Base-by-base conservation (phyloP, 2,888 invertebrate species). In the Exocentrus adspersus region DNA sequence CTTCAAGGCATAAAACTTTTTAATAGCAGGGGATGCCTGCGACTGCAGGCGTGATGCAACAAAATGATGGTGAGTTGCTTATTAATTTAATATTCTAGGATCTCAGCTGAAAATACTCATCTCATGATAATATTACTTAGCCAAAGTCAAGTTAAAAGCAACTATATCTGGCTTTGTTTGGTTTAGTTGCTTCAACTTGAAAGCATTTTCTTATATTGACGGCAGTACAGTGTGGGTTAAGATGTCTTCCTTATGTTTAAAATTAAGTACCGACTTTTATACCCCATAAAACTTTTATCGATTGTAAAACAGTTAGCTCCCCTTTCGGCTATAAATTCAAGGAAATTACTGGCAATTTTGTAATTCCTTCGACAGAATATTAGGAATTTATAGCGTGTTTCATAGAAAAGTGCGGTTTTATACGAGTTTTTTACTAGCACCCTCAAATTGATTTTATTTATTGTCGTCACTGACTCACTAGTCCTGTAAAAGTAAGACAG, bases 11-110 rank as follows among this genome's bases (percentile, higher is more conserved):
- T 45, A 30, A 42, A 43, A 28, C 16, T 43, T 42, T 43, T 54
- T 43, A 43, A 54, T 54, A 43, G 20, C 20, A 12, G 12, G 6
- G 14, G 41, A 10, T 37, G 19, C 43, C 21, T 2, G n/a, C n/a
- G n/a, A n/a, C 43, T 43, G n/a, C 24, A 45, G 19, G 16, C 37
- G 14, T 12, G 28, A n/a, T n/a, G 21, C 9, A 30, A 24, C n/a
- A n/a, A n/a, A n/a, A n/a, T n/a, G n/a, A n/a, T 19, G 28, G 54
- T 54, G 28, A 54, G 54, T 54, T 21, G 17, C 28, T 54, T 53
- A 53, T 21, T 37, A 41, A 48, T 48, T 48, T n/a, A n/a, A n/a
- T n/a, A n/a, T n/a, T n/a, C n/a, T n/a, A n/a, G n/a, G n/a, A n/a
- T n/a, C n/a, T n/a, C n/a, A n/a, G n/a, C n/a, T n/a, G n/a, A n/a